These are phyloP conservation scores for Sebastes diploproa DNA, from an alignment of 2,797 vertebrate species.

Conservation along the genomic window DNA sequence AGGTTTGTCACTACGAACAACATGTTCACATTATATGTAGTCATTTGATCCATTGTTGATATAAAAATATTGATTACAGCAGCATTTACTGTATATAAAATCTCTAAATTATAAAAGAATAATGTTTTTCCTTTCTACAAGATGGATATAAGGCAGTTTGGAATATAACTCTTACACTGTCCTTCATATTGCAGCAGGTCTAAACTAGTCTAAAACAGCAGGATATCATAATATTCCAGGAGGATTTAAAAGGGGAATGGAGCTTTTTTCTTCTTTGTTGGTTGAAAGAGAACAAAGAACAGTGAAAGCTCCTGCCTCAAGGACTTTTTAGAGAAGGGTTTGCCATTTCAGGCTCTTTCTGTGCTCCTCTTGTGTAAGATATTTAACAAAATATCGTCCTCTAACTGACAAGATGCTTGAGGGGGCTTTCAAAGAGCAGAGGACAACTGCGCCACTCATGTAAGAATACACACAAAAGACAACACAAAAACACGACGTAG, in stretches of 20 bases:
- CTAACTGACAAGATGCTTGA: conserved; percentile 54
- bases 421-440: conserved; percentile 51
- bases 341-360: conserved; percentile 29
- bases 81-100: not conserved
- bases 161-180: not conserved
- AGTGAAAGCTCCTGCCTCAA: conserved; percentile 32
- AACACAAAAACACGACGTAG: not conserved
- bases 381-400: conserved; percentile 48
- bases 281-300: conserved; percentile 23
- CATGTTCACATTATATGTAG: not conserved
- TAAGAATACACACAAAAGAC: conserved; percentile 34
- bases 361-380: conserved; percentile 38
- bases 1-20: not conserved
- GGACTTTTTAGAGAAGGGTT: conserved; percentile 33
- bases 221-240: not conserved
- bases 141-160: not conserved
- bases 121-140: not conserved
- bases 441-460: conserved; percentile 43
- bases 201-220: not conserved
- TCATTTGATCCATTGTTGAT: not conserved
- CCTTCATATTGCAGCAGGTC: not conserved
- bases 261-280: conserved; percentile 16
- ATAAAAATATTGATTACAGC: not conserved
- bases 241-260: not conserved
- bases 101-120: not conserved